phyloP scores from a whole-genome alignment of 2,113 vertebrate species.

The Acrocephalus kingi region DNA sequence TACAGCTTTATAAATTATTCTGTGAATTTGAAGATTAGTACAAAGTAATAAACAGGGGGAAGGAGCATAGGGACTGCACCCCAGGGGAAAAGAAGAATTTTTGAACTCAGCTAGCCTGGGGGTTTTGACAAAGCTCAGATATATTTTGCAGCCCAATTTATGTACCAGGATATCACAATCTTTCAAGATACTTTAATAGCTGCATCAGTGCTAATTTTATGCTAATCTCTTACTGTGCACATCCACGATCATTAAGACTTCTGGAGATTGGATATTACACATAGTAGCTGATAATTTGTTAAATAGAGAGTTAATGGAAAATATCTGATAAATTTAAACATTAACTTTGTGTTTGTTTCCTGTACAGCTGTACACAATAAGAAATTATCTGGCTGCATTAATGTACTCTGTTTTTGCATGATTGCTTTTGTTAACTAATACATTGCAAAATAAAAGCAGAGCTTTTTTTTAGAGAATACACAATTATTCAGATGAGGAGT shows the following conservation, averaged over 20 bases:
- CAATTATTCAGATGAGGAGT: neutral
- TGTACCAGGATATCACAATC: slow-evolving; percentile 34
- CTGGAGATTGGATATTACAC: slow-evolving; percentile 46
- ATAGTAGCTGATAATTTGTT: slow-evolving; percentile 56
- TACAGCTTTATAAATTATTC: slow-evolving; percentile 21
- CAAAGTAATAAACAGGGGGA: neutral
- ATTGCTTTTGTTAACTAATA: slow-evolving; percentile 35
- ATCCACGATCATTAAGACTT: slow-evolving; percentile 58
- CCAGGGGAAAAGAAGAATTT: neutral
- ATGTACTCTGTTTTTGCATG: slow-evolving; percentile 17
- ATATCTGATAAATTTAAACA: slow-evolving; percentile 53
- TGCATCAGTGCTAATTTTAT: slow-evolving; percentile 63
- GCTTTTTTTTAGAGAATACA: neutral
- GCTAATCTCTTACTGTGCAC: slow-evolving; percentile 62
- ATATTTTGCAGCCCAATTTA: slow-evolving; percentile 6
- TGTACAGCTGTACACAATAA: slow-evolving; percentile 14
- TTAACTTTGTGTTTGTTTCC: slow-evolving; percentile 28
- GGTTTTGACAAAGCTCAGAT: neutral
- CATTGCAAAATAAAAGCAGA: neutral
- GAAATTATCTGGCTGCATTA: slow-evolving; percentile 30
- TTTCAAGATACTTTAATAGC: slow-evolving; percentile 53
- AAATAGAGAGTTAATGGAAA: slow-evolving; percentile 65
- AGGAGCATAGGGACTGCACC: neutral
- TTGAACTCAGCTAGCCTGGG: neutral
- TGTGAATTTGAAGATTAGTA: slow-evolving; percentile 6